Evolutionary conservation across 1,140 invertebrate species (phyloP), one percentile per base, ranked within the genome.

Genomic region (Asbolus verrucosus): DNA sequence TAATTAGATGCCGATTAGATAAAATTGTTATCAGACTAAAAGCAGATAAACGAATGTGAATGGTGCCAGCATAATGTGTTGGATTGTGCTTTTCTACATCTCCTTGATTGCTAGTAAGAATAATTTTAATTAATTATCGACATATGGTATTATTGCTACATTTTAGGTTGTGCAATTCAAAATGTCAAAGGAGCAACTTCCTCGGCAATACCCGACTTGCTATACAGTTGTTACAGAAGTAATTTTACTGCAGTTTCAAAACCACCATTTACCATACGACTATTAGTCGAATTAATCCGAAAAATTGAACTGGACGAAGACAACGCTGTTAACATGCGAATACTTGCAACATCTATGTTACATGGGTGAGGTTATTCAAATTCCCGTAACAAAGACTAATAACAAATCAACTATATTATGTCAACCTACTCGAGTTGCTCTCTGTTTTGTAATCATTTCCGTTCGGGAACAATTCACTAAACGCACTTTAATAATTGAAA

Each of bases 251-350:
- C 73, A 16, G 65, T 66, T 19, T 43, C 67, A 8, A 69, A 75
- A 6, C 72, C 85, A 5, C 87, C 86, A 0, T 75, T 83, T 41
- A 83, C 84, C 11, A 76, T 87, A 6, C 82, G 82, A 63, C 77
- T 85, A 6, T 79, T 86, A 38, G 72, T 87, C 6, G 86, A 86
- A 15, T 75, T 87, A 9, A 66, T 87, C n/a, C 81, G 82, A 70
- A 84, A 84, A 76, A 65, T 86, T 33, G 87, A 88, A 76, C 73
- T 73, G 21, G 69, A 81, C 61, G 77, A 82, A 0, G 77, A 78
- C 11, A 71, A 67, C 14, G 74, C 76, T 2, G 80, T 84, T 15
- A 82, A 86, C 72, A 81, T 86, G 67, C 82, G 84, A 75, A 73
- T 83, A 43, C 78, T 87, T 16, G 81, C 82, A 14, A 81, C 84